Conservation (phyloP, 2,113 vertebrate genomes). For the Colossoma macropomum region DNA sequence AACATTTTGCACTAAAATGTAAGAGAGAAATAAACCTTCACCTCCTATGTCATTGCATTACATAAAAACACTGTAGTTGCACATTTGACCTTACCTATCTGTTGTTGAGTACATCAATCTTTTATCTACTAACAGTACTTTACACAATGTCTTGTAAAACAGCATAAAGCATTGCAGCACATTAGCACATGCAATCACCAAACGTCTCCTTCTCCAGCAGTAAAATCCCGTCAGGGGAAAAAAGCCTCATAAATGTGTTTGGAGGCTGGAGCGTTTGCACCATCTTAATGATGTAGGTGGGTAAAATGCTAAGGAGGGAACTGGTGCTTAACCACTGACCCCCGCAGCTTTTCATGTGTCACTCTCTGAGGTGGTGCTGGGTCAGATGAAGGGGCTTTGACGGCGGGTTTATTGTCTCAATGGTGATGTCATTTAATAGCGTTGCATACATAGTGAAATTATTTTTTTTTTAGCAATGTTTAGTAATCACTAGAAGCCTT, state of each 20-base stretch:
- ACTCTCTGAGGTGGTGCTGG: neutral
- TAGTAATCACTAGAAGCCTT: neutral
- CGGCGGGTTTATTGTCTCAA: slow-evolving; percentile 28
- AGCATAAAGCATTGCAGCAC: slow-evolving; percentile 10
- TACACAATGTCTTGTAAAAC: neutral
- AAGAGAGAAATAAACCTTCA: slow-evolving; percentile 2
- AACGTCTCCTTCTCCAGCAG: neutral
- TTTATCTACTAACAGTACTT: neutral
- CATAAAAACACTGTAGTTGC: neutral
- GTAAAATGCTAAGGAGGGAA: slow-evolving; percentile 40
- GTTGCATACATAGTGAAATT: slow-evolving; percentile 1
- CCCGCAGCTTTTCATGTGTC: slow-evolving; percentile 10
- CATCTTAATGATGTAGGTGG: slow-evolving; percentile 27
- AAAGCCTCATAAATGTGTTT: neutral
- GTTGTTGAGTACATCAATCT: slow-evolving; percentile 19
- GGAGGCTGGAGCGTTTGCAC: neutral
- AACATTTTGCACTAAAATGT: neutral
- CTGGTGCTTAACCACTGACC: slow-evolving; percentile 39
- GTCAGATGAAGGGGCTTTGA: slow-evolving; percentile 16
- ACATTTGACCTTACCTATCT: neutral
- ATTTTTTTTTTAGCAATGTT: neutral
- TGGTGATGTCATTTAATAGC: slow-evolving; percentile 25
- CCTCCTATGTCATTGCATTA: neutral
- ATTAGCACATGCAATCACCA: neutral
- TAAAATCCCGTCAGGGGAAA: neutral